These are phyloP conservation scores for Platycercus adscitus DNA, from an alignment of 2,113 vertebrate genomes.

Conservation along the genomic window DNA sequence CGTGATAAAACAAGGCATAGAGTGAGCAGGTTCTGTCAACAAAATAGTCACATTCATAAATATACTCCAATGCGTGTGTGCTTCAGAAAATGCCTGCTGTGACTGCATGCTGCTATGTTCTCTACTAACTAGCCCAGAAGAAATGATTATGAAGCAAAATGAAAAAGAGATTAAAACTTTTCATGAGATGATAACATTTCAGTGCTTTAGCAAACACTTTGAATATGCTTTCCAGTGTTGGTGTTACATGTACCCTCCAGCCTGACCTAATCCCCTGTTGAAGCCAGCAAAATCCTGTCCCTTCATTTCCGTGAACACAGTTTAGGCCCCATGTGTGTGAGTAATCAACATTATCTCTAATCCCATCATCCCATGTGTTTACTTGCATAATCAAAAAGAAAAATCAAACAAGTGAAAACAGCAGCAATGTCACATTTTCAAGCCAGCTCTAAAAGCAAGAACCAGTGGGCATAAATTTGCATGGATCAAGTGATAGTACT, in stretches of 20 bases:
- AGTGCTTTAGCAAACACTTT: conserved; percentile 44
- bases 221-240: conserved; percentile 31
- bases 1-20: not conserved
- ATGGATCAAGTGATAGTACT: not conserved
- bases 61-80: not conserved
- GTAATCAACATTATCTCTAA: conserved; percentile 41
- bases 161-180: conserved; percentile 48
- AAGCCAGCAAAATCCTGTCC: not conserved
- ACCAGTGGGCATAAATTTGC: not conserved
- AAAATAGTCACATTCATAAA: conserved; percentile 26
- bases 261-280: not conserved
- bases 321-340: not conserved
- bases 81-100: conserved; percentile 64
- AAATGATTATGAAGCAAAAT: conserved; percentile 50
- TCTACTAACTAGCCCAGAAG: conserved; percentile 37
- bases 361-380: conserved; percentile 12
- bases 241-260: not conserved
- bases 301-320: not conserved
- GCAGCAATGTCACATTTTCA: not conserved
- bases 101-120: conserved; percentile 30
- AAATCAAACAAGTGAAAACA: conserved; percentile 23
- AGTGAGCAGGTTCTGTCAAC: conserved; percentile 50
- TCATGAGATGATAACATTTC: conserved; percentile 35
- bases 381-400: conserved; percentile 20
- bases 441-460: not conserved